Base-by-base conservation (phyloP, 2,797 vertebrate species). In the Limnodromus scolopaceus region DNA sequence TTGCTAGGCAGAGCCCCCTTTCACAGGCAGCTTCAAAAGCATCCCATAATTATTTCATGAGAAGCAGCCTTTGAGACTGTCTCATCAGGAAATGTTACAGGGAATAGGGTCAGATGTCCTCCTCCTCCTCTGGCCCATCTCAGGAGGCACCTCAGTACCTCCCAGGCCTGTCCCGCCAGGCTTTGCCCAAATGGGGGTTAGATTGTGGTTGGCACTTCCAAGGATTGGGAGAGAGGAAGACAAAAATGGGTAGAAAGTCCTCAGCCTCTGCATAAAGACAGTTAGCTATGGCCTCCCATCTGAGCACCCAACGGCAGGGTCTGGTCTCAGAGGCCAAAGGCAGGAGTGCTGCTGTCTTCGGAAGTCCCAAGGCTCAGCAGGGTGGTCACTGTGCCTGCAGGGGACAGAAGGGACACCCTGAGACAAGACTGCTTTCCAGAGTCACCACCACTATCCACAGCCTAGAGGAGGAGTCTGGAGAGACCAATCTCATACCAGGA, bases 31-130 rank as follows among this genome's bases (percentile, higher is more conserved):
- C 74, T 89, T 91, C 74, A 82, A 28, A 90, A 57, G 39, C 45
- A 12, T 39, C 54, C 74, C 63, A 64, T 93, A 60, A 91, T 71
- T 87, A 84, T 82, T 89, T 82, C 49, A 84, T 61, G 63, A 94
- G 78, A 55, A 76, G 36, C 39, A 84, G 65, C 48, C 83, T 93
- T 81, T 83, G 53, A 92, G 85, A 27, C 27, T 61, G 7, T 39
- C 74, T 71, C 58, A 41, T 38, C 75, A 81, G 54, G 58, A 89
- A 87, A 38, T 0, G 0, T 54, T n/a, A 25, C 0, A 0, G 14
- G 57, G 46, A 81, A 79, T 2, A 39, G 36, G 8, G 32, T 64
- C 61, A 60, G 39, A 12, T 11, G 1, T 13, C 16, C 13, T 6
- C 23, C 32, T 80, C 27, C 51, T 61, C 77, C 30, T 48, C 46